phyloP scores from a whole-genome alignment of 2,113 vertebrate genomes.

The Oreochromis tanganicae region DNA sequence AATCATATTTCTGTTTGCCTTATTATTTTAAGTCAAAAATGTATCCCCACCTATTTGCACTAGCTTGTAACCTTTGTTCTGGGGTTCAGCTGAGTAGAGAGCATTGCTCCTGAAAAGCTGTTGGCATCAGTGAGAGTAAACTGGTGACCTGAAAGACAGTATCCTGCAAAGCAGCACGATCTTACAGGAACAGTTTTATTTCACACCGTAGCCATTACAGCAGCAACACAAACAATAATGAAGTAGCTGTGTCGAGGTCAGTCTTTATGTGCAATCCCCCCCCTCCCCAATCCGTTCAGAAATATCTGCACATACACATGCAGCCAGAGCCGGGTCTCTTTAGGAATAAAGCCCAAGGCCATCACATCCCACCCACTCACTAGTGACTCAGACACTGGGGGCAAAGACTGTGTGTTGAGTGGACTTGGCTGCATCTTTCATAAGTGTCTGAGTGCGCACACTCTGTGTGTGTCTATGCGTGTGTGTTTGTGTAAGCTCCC shows the following conservation, averaged over 20 bases:
- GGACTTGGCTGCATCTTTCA: conserved; percentile 41
- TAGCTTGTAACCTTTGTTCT: not conserved
- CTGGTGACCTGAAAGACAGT: not conserved
- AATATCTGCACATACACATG: not conserved
- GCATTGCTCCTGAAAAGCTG: not conserved
- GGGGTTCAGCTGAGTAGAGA: not conserved
- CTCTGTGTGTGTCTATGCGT: not conserved
- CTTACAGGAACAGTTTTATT: not conserved
- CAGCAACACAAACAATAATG: not conserved
- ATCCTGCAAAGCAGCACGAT: not conserved
- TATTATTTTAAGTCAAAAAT: not conserved
- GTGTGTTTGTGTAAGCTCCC: not conserved
- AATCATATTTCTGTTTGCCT: not conserved
- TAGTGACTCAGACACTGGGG: conserved; percentile 53
- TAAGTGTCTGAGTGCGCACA: conserved; percentile 3
- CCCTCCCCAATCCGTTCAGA: not conserved
- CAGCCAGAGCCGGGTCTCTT: not conserved
- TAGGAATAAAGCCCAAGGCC: not conserved
- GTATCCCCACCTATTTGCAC: not conserved
- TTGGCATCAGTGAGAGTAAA: not conserved
- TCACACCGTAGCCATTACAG: not conserved
- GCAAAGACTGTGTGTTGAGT: conserved; percentile 25
- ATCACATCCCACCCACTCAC: conserved; percentile 37
- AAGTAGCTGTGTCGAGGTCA: not conserved
- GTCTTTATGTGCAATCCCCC: not conserved